Evolutionary conservation across 2,113 vertebrate species (phyloP).

Genomic region (Lontra canadensis): DNA sequence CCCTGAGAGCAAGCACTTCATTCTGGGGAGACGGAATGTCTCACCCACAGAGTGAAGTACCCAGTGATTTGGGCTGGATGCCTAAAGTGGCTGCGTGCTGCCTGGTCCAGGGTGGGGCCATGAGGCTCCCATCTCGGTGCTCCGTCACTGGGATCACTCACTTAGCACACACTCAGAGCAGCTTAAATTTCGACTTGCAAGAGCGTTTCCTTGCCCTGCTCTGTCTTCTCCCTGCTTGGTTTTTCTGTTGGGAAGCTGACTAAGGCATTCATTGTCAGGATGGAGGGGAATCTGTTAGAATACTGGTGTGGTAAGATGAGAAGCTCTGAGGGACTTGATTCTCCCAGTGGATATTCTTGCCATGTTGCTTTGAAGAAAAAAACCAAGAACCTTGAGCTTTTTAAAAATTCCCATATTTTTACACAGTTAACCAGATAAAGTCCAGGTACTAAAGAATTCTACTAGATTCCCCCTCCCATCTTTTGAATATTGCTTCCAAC

Average conservation of each 20-base stretch:
- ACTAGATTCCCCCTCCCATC: fast-evolving
- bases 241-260: not conserved
- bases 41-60: not conserved
- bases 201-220: not conserved
- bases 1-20: slow-evolving; percentile 37
- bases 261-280: not conserved
- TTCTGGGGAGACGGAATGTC: slow-evolving; percentile 10
- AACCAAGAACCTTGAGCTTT: not conserved
- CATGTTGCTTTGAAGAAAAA: not conserved
- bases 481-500: not conserved
- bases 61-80: not conserved
- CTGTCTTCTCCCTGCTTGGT: not conserved
- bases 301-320: not conserved
- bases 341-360: slow-evolving; percentile 5
- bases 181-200: not conserved
- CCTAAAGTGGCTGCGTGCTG: fast-evolving
- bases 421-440: not conserved
- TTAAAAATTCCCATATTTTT: not conserved
- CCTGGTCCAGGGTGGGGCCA: not conserved
- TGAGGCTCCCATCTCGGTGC: fast-evolving
- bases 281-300: not conserved
- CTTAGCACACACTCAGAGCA: not conserved
- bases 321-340: not conserved
- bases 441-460: not conserved
- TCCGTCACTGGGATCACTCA: not conserved